phyloP scores from a whole-genome alignment of 2,113 vertebrate genomes.

The Jacana jacana region DNA sequence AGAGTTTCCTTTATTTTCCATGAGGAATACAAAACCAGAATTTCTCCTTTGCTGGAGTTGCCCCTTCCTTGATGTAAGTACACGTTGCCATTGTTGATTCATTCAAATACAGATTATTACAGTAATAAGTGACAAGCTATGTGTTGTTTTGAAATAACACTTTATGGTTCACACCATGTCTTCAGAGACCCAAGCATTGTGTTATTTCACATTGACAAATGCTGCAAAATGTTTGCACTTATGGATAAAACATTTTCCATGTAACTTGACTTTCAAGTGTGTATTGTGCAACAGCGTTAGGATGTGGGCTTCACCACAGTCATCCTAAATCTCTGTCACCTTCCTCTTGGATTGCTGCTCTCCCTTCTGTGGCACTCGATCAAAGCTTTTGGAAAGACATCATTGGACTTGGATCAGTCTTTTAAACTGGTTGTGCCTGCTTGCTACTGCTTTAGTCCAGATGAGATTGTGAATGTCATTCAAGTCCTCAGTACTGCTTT shows the following conservation, averaged over 20 bases:
- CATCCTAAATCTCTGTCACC: not conserved
- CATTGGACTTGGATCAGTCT: not conserved
- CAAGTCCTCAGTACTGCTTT: not conserved
- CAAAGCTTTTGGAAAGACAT: not conserved
- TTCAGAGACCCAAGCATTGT: conserved; percentile 35
- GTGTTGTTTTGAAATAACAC: conserved; percentile 61
- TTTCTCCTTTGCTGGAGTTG: not conserved
- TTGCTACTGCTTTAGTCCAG: not conserved
- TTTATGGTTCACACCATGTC: conserved; percentile 53
- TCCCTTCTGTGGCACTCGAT: not conserved
- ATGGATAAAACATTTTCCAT: not conserved
- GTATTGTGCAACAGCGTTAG: not conserved
- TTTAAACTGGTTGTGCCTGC: not conserved
- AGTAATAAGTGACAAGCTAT: conserved; percentile 46
- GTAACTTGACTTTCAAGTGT: not conserved
- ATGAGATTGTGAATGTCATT: not conserved
- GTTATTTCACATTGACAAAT: conserved; percentile 30
- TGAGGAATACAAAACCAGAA: conserved; percentile 16
- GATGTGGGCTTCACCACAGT: not conserved
- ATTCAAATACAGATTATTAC: conserved; percentile 18
- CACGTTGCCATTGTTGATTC: not conserved
- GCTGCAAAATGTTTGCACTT: not conserved
- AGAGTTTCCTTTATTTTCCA: conserved; percentile 54
- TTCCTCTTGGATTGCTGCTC: not conserved
- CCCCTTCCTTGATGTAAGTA: not conserved